phyloP scores from a whole-genome alignment of 1,140 invertebrate species.

The Bombus soroeensis region DNA sequence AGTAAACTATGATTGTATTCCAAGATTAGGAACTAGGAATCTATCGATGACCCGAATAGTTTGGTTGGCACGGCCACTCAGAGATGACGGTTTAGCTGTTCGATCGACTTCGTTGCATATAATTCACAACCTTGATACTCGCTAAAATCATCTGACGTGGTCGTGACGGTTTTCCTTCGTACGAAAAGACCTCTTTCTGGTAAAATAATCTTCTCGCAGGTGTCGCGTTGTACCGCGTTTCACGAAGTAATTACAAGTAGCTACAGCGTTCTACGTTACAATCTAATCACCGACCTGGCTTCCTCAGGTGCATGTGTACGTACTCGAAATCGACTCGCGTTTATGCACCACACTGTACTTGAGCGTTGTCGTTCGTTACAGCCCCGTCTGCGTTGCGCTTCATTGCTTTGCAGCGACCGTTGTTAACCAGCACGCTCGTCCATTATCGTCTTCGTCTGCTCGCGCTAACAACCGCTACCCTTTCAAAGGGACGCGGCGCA shows the following conservation, averaged over 20 bases:
- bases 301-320: not conserved
- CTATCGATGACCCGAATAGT: constrained; percentile 10
- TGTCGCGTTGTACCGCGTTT: not conserved
- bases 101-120: not conserved
- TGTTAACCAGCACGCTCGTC: constrained; percentile 32
- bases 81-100: not conserved
- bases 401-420: constrained; percentile 7
- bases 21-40: constrained; percentile 13
- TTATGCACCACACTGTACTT: not conserved
- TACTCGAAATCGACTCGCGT: constrained; percentile 10
- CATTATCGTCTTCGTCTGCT: constrained; percentile 19
- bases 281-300: not conserved
- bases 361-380: not conserved
- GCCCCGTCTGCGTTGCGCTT: constrained; percentile 4
- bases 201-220: not conserved
- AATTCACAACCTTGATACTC: not conserved
- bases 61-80: not conserved
- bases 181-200: not conserved
- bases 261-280: not conserved
- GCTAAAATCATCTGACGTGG: not conserved
- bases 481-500: not conserved
- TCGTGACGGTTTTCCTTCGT: not conserved
- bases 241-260: constrained; percentile 2
- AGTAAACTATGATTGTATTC: not conserved
- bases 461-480: constrained; percentile 17